Percentiles rank a stretch among this genome's conserved stretches.
Conservation (phyloP, 1,140 invertebrate genomes). For the Chrysopa pallens region DNA sequence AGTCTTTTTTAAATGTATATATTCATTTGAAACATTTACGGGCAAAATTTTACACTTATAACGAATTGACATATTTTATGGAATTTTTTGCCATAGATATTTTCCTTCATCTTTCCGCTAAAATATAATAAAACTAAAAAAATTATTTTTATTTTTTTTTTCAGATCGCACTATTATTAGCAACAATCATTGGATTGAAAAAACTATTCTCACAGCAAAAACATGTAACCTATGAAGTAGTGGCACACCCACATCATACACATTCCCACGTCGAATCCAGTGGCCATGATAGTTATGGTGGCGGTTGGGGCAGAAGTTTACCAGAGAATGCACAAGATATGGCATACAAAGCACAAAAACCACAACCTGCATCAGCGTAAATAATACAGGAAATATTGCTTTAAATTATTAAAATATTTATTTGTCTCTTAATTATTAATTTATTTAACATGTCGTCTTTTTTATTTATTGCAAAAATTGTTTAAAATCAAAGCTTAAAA, state of each 20-base stretch:
- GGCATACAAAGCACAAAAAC: conserved; percentile 41
- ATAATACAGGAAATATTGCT: background rate
- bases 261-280: conserved; percentile 23
- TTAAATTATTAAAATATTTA: no score
- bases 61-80: no score
- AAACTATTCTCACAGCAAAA: conserved; percentile 58
- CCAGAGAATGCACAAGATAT: conserved; percentile 36
- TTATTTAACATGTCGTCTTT: background rate
- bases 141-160: no score
- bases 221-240: conserved; percentile 57
- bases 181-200: conserved; percentile 62
- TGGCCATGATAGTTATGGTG: conserved; percentile 31
- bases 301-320: conserved; percentile 39
- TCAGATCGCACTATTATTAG: conserved; percentile 51
- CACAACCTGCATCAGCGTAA: conserved; percentile 3
- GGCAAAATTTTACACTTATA: no score
- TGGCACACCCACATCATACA: conserved; percentile 42
- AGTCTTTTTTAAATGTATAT: no score
- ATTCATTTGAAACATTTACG: no score
- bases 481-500: no score
- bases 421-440: background rate
- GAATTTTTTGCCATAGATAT: no score
- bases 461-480: conserved; percentile 1
- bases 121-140: no score
- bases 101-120: no score